Evolutionary conservation across 2,113 vertebrate species (phyloP).

Genomic region (Sclerurus mexicanus): DNA sequence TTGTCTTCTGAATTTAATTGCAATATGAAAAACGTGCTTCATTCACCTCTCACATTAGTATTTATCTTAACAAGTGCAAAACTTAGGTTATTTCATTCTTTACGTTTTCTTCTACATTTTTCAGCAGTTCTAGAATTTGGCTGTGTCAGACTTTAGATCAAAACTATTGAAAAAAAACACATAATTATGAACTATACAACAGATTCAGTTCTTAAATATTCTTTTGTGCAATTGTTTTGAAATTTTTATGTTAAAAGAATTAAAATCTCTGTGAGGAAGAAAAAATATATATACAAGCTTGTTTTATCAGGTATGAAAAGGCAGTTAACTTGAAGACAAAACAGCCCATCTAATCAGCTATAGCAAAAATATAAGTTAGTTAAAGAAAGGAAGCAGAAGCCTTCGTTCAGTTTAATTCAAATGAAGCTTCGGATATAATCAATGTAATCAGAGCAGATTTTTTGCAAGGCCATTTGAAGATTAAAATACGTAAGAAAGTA

Average conservation of each 20-base stretch:
- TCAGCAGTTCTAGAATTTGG: background rate
- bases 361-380: background rate
- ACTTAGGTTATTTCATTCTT: background rate
- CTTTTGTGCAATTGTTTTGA: background rate
- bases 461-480: background rate
- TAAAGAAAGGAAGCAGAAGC: background rate
- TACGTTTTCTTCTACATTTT: background rate
- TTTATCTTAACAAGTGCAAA: background rate
- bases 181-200: background rate
- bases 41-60: background rate
- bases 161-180: background rate
- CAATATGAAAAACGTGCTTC: background rate
- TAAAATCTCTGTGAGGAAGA: background rate
- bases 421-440: background rate
- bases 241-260: background rate
- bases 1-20: background rate
- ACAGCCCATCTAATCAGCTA: background rate
- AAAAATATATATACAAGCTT: background rate
- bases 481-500: background rate
- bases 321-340: background rate
- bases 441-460: background rate
- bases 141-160: background rate
- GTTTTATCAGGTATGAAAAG: background rate
- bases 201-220: background rate
- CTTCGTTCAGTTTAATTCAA: conserved; percentile 8